Evolutionary conservation across 2,113 vertebrate species (phyloP).

Genomic region (Mesoclemmys tuberculata): DNA sequence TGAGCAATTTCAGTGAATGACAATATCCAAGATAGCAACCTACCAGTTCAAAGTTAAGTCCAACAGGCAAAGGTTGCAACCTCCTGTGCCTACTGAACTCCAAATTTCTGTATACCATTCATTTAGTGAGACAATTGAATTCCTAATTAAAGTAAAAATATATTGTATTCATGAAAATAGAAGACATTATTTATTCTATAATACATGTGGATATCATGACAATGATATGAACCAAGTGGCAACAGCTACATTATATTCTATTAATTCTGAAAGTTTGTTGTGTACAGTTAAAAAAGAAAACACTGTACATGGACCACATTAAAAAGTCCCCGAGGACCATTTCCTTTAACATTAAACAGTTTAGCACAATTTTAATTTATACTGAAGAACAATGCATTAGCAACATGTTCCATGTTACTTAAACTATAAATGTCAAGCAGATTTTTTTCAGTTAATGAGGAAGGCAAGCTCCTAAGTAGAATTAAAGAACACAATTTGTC

Average conservation of each 20-base stretch:
- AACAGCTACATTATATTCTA: not conserved
- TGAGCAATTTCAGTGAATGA: not conserved
- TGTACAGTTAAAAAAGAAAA: not conserved
- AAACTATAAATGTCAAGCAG: constrained; percentile 73
- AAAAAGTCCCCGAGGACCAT: not conserved
- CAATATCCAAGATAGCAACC: not conserved
- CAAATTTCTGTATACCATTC: not conserved
- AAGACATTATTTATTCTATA: not conserved
- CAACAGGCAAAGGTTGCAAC: not conserved
- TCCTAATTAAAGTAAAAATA: not conserved
- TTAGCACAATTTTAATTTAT: constrained; percentile 49
- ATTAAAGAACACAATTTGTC: constrained; percentile 57
- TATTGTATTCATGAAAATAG: not conserved
- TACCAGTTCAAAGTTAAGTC: not conserved
- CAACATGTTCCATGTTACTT: constrained; percentile 59
- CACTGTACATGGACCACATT: constrained; percentile 10
- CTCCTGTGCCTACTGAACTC: not conserved
- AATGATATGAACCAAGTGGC: not conserved
- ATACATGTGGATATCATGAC: not conserved
- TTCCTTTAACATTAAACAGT: constrained; percentile 42
- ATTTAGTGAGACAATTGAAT: not conserved
- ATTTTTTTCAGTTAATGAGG: constrained; percentile 41
- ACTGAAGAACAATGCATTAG: constrained; percentile 42
- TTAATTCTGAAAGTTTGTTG: not conserved
- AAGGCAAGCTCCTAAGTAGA: constrained; percentile 61